These are phyloP conservation scores for Amphiprion clarkii DNA, from an alignment of 2,797 vertebrate genomes.

Conservation along the genomic window DNA sequence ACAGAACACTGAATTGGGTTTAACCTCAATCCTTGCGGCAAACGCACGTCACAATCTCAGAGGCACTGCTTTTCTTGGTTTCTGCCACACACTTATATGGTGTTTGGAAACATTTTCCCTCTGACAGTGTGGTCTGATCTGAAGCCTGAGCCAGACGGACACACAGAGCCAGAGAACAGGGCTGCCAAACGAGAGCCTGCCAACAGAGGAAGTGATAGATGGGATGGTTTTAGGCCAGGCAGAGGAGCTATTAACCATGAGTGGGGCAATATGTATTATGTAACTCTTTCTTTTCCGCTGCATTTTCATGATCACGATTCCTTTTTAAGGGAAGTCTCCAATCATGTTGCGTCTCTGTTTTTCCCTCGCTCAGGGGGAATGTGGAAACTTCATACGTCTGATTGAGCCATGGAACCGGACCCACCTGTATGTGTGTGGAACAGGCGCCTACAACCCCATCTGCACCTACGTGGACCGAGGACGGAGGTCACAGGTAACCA, in stretches of 20 bases:
- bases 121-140: constrained; percentile 65
- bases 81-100: constrained; percentile 57
- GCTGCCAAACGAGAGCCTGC: constrained; percentile 60
- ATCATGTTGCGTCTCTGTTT: constrained; percentile 50
- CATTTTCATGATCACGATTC: constrained; percentile 32
- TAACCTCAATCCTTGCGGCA: constrained; percentile 46
- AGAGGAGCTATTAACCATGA: constrained; percentile 62
- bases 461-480: constrained; percentile 97
- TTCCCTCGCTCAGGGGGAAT: constrained; percentile 90
- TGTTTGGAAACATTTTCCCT: constrained; percentile 73
- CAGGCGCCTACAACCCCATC: constrained; percentile 98
- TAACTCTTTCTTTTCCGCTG: constrained; percentile 24
- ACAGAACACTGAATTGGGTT: constrained; percentile 53
- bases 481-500: constrained; percentile 95
- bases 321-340: constrained; percentile 21
- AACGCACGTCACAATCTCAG: constrained; percentile 49
- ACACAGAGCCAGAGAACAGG: constrained; percentile 51
- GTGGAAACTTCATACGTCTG: constrained; percentile 98
- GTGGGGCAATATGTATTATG: constrained; percentile 57
- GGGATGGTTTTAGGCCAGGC: constrained; percentile 50
- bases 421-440: constrained; percentile 97
- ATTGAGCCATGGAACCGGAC: constrained; percentile 99
- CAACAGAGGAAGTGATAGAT: constrained; percentile 64
- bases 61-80: constrained; percentile 60
- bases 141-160: constrained; percentile 45